Conservation (phyloP, 2,797 vertebrate genomes). For the Pangasius mekongensis region DNA sequence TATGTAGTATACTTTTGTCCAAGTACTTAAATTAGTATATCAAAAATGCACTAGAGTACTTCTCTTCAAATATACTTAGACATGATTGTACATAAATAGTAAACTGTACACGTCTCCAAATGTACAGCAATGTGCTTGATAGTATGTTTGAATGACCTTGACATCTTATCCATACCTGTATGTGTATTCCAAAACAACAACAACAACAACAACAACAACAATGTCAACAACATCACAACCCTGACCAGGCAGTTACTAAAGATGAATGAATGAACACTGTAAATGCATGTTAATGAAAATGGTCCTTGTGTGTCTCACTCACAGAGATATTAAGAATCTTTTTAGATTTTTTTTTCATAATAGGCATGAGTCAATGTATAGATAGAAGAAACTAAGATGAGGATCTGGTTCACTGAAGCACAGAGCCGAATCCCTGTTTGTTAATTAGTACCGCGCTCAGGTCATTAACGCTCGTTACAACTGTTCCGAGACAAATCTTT, state of each 20-base stretch:
- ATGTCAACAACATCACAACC: background rate
- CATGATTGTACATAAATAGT: background rate
- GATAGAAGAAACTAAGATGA: background rate
- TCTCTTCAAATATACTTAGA: background rate
- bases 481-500: background rate
- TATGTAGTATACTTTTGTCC: too few species aligned
- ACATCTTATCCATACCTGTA: background rate
- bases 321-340: background rate
- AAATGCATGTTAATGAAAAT: background rate
- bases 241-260: background rate
- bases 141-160: background rate
- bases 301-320: background rate
- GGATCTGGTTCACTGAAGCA: background rate
- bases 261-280: background rate
- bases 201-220: background rate
- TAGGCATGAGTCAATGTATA: background rate
- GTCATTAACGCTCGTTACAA: conserved; percentile 4
- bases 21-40: too few species aligned
- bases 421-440: background rate
- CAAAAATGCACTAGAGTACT: too few species aligned
- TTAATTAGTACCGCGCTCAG: conserved; percentile 19
- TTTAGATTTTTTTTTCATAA: background rate
- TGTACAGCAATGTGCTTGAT: background rate
- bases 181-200: background rate
- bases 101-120: background rate